Evolutionary conservation across 2,113 vertebrate species (phyloP).

Genomic region (Sporophila hypoxantha): DNA sequence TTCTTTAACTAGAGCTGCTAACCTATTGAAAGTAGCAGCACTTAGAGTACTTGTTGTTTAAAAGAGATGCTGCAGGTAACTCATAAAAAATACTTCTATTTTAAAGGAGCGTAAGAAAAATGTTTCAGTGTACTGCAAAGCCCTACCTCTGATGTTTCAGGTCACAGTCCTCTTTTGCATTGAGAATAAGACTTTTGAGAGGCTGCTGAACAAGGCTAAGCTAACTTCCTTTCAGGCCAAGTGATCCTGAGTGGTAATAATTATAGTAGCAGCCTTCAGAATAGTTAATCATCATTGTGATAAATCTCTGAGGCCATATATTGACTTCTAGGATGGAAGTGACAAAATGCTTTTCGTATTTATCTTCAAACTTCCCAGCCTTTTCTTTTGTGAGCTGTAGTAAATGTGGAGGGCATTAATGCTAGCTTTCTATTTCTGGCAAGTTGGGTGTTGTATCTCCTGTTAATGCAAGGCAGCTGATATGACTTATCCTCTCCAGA

Average conservation of each 20-base stretch:
- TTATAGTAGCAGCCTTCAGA: not conserved
- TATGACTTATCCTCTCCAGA: not conserved
- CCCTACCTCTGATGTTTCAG: not conserved
- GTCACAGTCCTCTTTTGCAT: not conserved
- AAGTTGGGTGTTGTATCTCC: not conserved
- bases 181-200: not conserved
- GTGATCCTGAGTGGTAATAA: not conserved
- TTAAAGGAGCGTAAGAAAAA: not conserved
- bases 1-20: not conserved
- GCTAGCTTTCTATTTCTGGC: not conserved
- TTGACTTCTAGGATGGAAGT: not conserved
- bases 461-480: not conserved
- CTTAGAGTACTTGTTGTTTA: not conserved
- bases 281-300: not conserved
- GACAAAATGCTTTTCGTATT: not conserved
- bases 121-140: not conserved
- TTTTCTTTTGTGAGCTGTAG: not conserved
- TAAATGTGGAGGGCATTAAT: not conserved
- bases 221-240: not conserved
- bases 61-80: not conserved
- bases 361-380: not conserved
- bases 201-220: not conserved
- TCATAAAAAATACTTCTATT: not conserved
- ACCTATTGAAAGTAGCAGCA: not conserved
- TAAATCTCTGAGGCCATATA: not conserved